phyloP scores from a whole-genome alignment of 2,113 vertebrate species.

The Ammodytes marinus region DNA sequence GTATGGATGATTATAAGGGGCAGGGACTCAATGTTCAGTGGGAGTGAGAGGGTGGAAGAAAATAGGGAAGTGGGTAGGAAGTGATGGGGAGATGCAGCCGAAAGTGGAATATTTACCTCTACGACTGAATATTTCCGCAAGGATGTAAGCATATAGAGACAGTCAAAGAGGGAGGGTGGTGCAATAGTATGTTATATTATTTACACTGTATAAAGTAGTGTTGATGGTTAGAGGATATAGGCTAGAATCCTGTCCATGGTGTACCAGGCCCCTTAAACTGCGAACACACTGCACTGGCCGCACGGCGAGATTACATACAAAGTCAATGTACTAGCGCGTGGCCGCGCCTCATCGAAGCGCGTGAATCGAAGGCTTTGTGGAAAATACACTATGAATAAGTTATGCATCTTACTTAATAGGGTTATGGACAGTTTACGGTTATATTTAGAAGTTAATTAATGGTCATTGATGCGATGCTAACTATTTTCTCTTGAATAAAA shows the following conservation, averaged over 20 bases:
- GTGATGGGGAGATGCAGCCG: not conserved
- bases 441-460: not conserved
- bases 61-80: not conserved
- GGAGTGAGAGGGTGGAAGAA: not conserved
- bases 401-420: not conserved
- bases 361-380: no score
- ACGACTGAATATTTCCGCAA: not conserved
- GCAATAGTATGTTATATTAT: not conserved
- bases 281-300: no score
- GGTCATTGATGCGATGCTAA: not conserved
- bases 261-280: not conserved
- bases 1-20: not conserved
- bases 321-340: no score
- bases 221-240: not conserved
- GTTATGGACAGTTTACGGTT: not conserved
- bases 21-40: not conserved
- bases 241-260: not conserved
- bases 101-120: constrained; percentile 1
- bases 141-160: not conserved
- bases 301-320: no score
- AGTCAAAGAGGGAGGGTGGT: not conserved
- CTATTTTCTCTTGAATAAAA: not conserved
- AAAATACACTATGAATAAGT: not conserved
- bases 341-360: no score
- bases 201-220: not conserved